Base-by-base conservation (phyloP, 2,888 invertebrate species). In the Bruchidius siliquastri region DNA sequence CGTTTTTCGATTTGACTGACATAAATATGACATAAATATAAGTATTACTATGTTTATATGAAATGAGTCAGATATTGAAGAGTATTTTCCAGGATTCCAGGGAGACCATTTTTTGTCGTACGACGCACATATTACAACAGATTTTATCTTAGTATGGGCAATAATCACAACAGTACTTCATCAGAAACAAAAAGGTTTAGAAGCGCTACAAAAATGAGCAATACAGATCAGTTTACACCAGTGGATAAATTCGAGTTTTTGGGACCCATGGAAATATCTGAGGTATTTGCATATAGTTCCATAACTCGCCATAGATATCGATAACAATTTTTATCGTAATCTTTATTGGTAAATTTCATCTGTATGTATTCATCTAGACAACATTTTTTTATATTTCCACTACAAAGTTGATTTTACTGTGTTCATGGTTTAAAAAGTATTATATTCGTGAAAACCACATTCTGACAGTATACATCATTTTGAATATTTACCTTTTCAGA, bases 171-270 rank as follows among this genome's bases (percentile, higher is more conserved):
- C 18, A 49, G 26, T 26, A 8, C 49, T 1, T 49, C 49, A 49
- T 49, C 18, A 1, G 49, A 49, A 49, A 49, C 13, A 13, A 49
- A 49, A 49, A 49, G 18, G 18, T 18, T 49, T 1, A 49, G 18
- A 49, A 13, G 49, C 18, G 18, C 49, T 13, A 13, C 49, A 8
- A 49, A 49, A 49, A 49, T 49, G 49, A 49, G 10, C 18, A 49
- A 49, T 13, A 13, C 49, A 3, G 49, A 49, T 13, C 13, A 49
- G 1, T 49, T 13, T 67, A 70, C 70, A 18, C 18, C 74, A 21
- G 77, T 77, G 2, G 74, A 74, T 22, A 74, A 78, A n/a, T 80
- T 79, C 69, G 68, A 75, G 71, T 81, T 81, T 72, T 76, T 76
- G 30, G 77, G 74, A 67, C n/a, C 22, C 4, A 76, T 80, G 10